Evolutionary conservation across 2,113 vertebrate genomes (phyloP).

Genomic region (Lasiurus borealis): DNA sequence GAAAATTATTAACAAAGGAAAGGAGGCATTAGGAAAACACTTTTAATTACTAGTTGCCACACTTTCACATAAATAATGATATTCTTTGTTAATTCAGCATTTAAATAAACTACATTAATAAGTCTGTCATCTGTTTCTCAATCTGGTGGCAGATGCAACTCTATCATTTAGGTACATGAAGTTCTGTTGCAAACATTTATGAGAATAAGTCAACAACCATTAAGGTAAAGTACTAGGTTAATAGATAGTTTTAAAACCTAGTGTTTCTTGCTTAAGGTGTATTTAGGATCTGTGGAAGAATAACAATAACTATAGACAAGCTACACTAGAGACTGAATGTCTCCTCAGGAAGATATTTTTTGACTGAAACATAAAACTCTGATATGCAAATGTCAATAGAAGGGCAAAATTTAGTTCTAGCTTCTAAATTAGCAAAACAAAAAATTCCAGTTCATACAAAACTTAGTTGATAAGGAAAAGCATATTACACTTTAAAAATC

Average conservation of each 20-base stretch:
- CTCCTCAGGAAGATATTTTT: neutral
- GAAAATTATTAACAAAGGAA: neutral
- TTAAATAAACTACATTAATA: slow-evolving; percentile 48
- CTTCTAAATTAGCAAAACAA: slow-evolving; percentile 39
- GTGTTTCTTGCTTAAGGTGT: neutral
- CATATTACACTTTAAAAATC: slow-evolving; percentile 24
- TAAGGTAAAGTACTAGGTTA: slow-evolving; percentile 19
- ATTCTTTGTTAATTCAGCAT: slow-evolving; percentile 21
- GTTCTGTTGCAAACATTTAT: slow-evolving; percentile 43
- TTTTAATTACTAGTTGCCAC: neutral
- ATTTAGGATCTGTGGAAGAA: neutral
- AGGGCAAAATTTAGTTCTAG: neutral
- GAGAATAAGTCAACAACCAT: neutral
- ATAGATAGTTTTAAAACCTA: neutral
- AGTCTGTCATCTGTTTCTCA: slow-evolving; percentile 31
- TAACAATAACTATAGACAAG: neutral
- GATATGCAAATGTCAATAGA: neutral
- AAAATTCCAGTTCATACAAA: neutral
- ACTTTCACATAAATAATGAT: neutral
- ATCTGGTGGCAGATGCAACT: slow-evolving; percentile 36
- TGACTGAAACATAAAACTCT: neutral
- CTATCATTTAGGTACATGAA: slow-evolving; percentile 44
- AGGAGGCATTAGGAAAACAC: neutral
- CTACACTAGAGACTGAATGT: neutral
- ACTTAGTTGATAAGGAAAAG: neutral